A percentile compares a stretch with the other conserved stretches of the same genome.
phyloP scores from a whole-genome alignment of 2,888 invertebrate species.

The Perdita meconis region DNA sequence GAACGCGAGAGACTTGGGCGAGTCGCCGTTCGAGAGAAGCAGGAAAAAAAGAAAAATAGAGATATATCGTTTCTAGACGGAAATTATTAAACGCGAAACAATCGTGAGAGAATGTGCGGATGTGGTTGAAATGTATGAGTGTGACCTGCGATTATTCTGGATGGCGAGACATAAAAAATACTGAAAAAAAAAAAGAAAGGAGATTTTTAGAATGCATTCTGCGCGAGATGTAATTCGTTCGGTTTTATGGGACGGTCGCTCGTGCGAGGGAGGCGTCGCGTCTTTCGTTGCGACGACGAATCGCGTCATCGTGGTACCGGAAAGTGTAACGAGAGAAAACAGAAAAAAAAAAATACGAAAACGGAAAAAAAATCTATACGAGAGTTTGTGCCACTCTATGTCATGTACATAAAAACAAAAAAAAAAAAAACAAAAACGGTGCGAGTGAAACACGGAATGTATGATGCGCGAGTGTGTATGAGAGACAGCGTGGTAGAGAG shows the following conservation, averaged over 20 bases:
- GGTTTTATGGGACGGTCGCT: constrained; percentile 52
- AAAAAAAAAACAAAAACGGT: constrained; percentile 12
- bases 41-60: background rate
- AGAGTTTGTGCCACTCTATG: constrained; percentile 78
- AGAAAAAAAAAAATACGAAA: constrained; percentile 53
- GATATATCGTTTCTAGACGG: constrained; percentile 12
- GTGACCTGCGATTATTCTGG: constrained; percentile 34
- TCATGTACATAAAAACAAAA: constrained; percentile 71
- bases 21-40: background rate
- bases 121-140: constrained; percentile 26
- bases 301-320: constrained; percentile 38
- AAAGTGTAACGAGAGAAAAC: constrained; percentile 13
- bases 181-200: constrained; percentile 23
- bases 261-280: constrained; percentile 32
- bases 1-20: background rate
- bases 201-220: constrained; percentile 38
- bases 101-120: constrained; percentile 1
- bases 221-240: constrained; percentile 45
- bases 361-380: constrained; percentile 71
- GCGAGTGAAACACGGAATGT: constrained; percentile 34
- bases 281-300: constrained; percentile 31
- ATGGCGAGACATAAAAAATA: constrained; percentile 23
- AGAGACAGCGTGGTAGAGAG: constrained; percentile 20
- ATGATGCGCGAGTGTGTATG: constrained; percentile 28
- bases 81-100: constrained; percentile 1